Percentiles rank a stretch among this genome's conserved stretches.
phyloP scores from a whole-genome alignment of 2,113 vertebrate genomes.

The Triplophysa dalaica region DNA sequence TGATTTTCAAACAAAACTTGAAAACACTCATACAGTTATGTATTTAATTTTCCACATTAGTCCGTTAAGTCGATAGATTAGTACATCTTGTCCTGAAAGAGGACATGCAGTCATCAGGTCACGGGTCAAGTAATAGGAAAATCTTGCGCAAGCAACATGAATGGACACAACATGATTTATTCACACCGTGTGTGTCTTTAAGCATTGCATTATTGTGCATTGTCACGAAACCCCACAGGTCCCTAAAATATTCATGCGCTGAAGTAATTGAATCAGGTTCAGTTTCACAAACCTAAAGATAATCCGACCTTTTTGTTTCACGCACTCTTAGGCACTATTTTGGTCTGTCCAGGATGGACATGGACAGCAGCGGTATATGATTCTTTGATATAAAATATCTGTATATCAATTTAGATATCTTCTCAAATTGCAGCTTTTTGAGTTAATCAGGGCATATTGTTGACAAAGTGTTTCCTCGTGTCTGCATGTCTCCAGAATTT shows the following conservation, averaged over 20 bases:
- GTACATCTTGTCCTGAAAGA: neutral
- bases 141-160: constrained; percentile 68
- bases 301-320: constrained; percentile 59
- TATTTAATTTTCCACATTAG: constrained; percentile 1
- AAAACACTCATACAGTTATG: neutral
- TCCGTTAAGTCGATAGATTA: neutral
- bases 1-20: neutral
- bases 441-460: neutral
- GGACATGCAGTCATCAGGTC: constrained; percentile 61
- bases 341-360: constrained; percentile 39
- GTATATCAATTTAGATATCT: constrained; percentile 3
- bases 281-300: constrained; percentile 54
- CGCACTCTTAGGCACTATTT: constrained; percentile 47
- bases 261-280: constrained; percentile 61
- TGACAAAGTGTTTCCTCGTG: neutral
- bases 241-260: constrained; percentile 64
- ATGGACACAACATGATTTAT: constrained; percentile 70
- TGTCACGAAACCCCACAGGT: constrained; percentile 66
- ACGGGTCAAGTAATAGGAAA: constrained; percentile 71
- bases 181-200: constrained; percentile 62
- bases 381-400: neutral
- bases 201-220: constrained; percentile 56
- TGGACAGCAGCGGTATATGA: neutral
- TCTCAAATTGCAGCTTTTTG: neutral
- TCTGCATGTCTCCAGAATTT: neutral